These are phyloP conservation scores for Brachionus calyciflorus DNA, from an alignment of 1,140 invertebrate genomes.

Conservation along the genomic window DNA sequence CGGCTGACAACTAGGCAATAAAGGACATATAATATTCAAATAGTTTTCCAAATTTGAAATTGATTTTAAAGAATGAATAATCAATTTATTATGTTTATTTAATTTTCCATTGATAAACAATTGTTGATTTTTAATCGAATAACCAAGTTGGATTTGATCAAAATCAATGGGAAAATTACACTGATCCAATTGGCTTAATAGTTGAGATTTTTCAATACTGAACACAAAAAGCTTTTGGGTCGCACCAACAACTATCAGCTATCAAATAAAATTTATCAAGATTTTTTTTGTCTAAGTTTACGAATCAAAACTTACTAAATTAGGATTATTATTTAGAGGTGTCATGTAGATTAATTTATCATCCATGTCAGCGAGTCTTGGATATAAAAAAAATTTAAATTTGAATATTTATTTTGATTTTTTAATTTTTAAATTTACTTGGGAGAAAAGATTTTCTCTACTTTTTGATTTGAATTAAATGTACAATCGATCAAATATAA, in stretches of 20 bases:
- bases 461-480: background rate
- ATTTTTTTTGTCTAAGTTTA: background rate
- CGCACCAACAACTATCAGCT: slow-evolving; percentile 17
- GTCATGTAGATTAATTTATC: background rate
- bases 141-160: background rate
- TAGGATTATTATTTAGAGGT: background rate
- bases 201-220: background rate
- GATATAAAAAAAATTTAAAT: too few species aligned
- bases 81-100: background rate
- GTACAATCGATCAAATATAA: background rate
- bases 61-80: background rate
- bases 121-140: background rate
- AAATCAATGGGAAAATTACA: background rate
- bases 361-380: background rate
- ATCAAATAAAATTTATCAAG: background rate
- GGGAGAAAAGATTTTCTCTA: background rate
- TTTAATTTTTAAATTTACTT: background rate
- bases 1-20: background rate
- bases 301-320: background rate
- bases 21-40: background rate
- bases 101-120: background rate
- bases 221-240: slow-evolving; percentile 31
- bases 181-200: slow-evolving; percentile 33
- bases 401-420: background rate
- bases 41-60: background rate